Evolutionary conservation across 2,113 vertebrate genomes (phyloP).

Genomic region (Xiphophorus hellerii): DNA sequence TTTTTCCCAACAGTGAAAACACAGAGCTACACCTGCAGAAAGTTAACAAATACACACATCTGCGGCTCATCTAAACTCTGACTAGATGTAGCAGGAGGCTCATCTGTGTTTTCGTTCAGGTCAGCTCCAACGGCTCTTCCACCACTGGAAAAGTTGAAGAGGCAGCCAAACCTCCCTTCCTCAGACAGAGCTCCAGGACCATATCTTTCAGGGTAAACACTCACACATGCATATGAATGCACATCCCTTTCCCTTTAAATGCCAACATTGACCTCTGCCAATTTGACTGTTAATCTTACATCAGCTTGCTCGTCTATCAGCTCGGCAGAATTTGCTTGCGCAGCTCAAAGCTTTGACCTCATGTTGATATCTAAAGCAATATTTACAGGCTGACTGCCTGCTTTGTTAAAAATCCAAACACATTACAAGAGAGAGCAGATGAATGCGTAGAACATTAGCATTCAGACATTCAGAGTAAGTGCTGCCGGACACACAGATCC

Average conservation of each 20-base stretch:
- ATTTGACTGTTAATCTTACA: conserved; percentile 59
- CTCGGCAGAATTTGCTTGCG: conserved; percentile 53
- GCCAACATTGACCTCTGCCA: conserved; percentile 2
- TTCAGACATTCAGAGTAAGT: neutral
- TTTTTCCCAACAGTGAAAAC: neutral
- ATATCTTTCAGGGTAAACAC: conserved; percentile 89
- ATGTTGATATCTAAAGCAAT: conserved; percentile 26
- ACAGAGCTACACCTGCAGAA: neutral
- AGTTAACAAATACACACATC: neutral
- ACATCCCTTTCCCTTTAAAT: neutral
- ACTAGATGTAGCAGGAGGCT: neutral
- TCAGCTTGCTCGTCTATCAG: conserved; percentile 30
- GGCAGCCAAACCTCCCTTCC: conserved; percentile 80
- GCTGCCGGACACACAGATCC: neutral
- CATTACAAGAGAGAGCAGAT: neutral
- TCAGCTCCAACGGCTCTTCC: conserved; percentile 39
- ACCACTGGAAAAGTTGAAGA: conserved; percentile 44
- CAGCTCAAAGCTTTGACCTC: neutral
- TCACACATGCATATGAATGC: conserved; percentile 19
- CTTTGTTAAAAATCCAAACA: conserved; percentile 33
- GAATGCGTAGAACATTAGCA: neutral
- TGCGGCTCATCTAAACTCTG: neutral
- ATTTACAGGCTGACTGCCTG: conserved; percentile 35
- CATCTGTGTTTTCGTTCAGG: conserved; percentile 41
- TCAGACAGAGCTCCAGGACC: conserved; percentile 84